Percentiles rank a stretch among this genome's conserved stretches.
phyloP scores from a whole-genome alignment of 2,797 vertebrate genomes.

The Mus minutoides region DNA sequence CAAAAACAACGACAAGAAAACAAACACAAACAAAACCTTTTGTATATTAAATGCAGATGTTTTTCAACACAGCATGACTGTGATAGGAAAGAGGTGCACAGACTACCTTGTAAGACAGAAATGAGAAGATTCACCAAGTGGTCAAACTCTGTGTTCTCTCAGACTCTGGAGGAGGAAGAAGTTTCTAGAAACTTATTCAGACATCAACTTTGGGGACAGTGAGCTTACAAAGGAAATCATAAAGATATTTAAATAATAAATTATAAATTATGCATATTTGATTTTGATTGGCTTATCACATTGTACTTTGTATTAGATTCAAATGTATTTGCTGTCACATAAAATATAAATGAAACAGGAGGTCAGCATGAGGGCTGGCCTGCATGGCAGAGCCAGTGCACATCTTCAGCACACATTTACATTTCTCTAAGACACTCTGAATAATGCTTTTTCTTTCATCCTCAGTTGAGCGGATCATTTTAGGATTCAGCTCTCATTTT shows the following conservation, averaged over 20 bases:
- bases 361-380: neutral
- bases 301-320: conserved; percentile 6
- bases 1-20: neutral
- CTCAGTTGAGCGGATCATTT: conserved; percentile 72
- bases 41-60: neutral
- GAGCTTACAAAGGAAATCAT: neutral
- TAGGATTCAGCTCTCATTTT: conserved; percentile 79
- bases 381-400: neutral
- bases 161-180: neutral
- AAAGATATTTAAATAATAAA: neutral
- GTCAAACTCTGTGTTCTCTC: neutral
- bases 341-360: conserved; percentile 31
- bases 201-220: neutral
- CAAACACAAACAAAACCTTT: neutral
- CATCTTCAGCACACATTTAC: conserved; percentile 66
- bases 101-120: neutral
- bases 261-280: conserved; percentile 1
- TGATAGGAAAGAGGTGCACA: neutral
- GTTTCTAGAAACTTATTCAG: neutral
- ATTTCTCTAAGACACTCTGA: conserved; percentile 58
- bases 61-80: neutral
- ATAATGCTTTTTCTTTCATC: conserved; percentile 78
- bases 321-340: conserved; percentile 32
- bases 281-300: conserved; percentile 52
- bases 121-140: neutral